Base-by-base conservation (phyloP, 1,140 invertebrate species). In the Pristionchus pacificus region DNA sequence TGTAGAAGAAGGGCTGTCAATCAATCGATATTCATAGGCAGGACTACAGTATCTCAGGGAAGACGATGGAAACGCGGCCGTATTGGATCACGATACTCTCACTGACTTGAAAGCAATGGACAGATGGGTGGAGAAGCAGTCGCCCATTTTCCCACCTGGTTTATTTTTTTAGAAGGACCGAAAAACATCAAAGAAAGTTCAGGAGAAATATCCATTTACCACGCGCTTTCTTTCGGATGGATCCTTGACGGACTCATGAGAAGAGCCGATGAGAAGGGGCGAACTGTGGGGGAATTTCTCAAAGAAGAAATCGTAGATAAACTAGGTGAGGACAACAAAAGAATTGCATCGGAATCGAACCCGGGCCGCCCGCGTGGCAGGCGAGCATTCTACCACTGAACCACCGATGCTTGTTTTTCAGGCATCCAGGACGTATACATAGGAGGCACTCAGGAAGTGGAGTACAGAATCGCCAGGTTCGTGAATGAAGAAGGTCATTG, bases 331-430 rank as follows among this genome's bases (percentile, higher is more conserved):
- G 38, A 49, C 19, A 49, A 49, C 38, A 49, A n/a, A n/a, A n/a
- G n/a, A n/a, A n/a, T n/a, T n/a, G n/a, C n/a, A n/a, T n/a, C n/a
- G 89, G 89, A 90, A 90, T 90, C 90, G 90, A 91, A 91, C 90
- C 90, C 90, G 90, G 90, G 89, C 88, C 90, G 89, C 90, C 89
- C 90, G 90, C 90, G 89, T 91, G 90, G 90, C 90, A 91, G 90
- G 90, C 90, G 90, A 91, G 90, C 89, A 91, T 91, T 91, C 90
- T 91, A 91, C 90, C 91, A 91, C 90, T 91, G 90, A 91, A 91
- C 90, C 90, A 91, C 89, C 90, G 89, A 87, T 87, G 87, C 86
- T 79, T 49, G 38, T n/a, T n/a, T n/a, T n/a, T n/a, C n/a, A n/a
- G n/a, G n/a, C n/a, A n/a, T 10, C 38, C 38, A 10, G 38, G 38